Conservation (phyloP, 2,113 vertebrate species). For the Coturnix japonica region DNA sequence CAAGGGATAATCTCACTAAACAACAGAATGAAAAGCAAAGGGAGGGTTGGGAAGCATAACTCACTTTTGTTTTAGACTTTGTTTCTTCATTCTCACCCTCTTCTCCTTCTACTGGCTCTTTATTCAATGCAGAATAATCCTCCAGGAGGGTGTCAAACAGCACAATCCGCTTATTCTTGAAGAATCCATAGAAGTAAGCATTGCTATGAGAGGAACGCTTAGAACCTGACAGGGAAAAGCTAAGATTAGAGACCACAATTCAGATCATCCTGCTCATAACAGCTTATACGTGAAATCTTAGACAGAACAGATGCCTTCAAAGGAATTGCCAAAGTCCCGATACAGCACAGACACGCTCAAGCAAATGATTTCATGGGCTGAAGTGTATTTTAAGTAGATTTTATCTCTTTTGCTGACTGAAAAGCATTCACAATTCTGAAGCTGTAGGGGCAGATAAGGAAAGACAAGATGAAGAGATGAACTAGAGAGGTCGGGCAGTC, state of each 20-base stretch:
- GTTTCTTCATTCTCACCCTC: conserved; percentile 76
- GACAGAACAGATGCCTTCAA: not conserved
- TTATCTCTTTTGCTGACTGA: not conserved
- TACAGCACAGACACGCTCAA: not conserved
- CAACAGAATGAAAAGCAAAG: not conserved
- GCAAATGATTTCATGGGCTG: not conserved
- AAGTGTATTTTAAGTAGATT: not conserved
- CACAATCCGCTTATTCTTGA: conserved; percentile 98
- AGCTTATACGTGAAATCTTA: not conserved
- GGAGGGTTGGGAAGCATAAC: not conserved
- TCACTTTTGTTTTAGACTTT: conserved; percentile 84
- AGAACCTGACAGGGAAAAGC: conserved; percentile 83
- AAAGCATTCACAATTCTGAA: not conserved
- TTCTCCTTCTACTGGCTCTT: conserved; percentile 79
- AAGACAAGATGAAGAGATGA: too few relatives aligned
- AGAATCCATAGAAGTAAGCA: conserved; percentile 99
- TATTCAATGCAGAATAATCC: conserved; percentile 93
- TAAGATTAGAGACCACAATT: not conserved
- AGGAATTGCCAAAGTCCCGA: not conserved
- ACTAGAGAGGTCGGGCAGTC: too few relatives aligned
- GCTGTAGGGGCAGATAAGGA: too few relatives aligned
- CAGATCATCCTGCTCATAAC: not conserved
- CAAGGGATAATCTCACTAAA: not conserved
- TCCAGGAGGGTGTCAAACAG: conserved; percentile 97
- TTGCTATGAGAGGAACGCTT: conserved; percentile 99